Evolutionary conservation across 2,888 invertebrate genomes (phyloP).

Genomic region (Platerodrilus igneus): DNA sequence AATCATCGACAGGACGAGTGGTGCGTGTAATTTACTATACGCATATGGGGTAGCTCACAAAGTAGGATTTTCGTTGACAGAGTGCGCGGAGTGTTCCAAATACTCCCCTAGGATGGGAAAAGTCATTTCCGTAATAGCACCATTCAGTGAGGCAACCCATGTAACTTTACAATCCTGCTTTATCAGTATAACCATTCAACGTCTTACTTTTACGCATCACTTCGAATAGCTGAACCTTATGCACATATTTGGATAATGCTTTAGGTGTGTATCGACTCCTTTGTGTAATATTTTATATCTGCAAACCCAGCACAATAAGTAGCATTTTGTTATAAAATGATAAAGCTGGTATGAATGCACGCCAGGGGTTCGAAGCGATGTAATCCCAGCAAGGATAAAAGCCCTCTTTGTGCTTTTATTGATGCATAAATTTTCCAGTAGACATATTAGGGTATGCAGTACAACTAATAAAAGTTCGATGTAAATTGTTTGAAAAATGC

Average conservation of each 20-base stretch:
- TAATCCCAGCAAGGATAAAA: slow-evolving; percentile 8
- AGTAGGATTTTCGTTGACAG: slow-evolving; percentile 14
- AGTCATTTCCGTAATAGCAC: slow-evolving; percentile 24
- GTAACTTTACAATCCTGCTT: slow-evolving; percentile 20
- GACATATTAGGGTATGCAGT: no score
- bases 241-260: slow-evolving; percentile 15
- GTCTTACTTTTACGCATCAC: slow-evolving; percentile 13
- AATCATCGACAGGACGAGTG: slow-evolving; percentile 13
- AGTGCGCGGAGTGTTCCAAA: slow-evolving; percentile 16
- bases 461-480: no score
- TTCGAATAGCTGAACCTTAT: slow-evolving; percentile 12
- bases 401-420: slow-evolving; percentile 6
- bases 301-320: slow-evolving; percentile 3
- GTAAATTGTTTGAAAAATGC: no score
- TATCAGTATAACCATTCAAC: slow-evolving; percentile 17
- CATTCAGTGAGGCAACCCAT: slow-evolving; percentile 18
- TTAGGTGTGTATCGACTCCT: slow-evolving; percentile 11
- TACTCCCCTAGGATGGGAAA: slow-evolving; percentile 18
- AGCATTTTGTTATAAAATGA: slow-evolving; percentile 6
- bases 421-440: slow-evolving; percentile 7
- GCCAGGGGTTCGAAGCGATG: slow-evolving; percentile 9
- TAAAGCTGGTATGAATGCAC: slow-evolving; percentile 2
- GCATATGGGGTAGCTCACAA: slow-evolving; percentile 13
- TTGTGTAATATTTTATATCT: no score
- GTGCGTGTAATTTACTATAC: slow-evolving; percentile 14